Percentiles rank a stretch among this genome's conserved stretches.
phyloP scores from a whole-genome alignment of 2,113 vertebrate genomes.

The Anseranas semipalmata region DNA sequence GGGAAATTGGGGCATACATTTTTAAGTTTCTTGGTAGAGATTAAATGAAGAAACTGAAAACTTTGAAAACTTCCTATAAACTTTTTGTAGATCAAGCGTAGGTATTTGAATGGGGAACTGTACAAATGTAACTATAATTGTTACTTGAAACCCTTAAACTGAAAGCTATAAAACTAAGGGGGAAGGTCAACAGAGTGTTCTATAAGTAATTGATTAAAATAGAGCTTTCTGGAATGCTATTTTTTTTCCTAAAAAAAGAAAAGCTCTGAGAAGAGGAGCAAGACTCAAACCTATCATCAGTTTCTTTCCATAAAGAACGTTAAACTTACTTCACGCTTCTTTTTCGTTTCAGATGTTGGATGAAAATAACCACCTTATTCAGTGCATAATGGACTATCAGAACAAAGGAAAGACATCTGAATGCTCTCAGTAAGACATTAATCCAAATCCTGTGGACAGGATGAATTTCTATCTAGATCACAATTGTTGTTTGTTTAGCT shows the following conservation, averaged over 20 bases:
- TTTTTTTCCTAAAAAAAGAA: background rate
- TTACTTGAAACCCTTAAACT: background rate
- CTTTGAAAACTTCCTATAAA: background rate
- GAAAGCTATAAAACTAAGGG: background rate
- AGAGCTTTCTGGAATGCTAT: background rate
- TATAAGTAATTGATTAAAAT: background rate
- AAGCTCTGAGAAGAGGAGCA: background rate
- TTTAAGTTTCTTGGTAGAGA: background rate
- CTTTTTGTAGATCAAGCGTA: background rate
- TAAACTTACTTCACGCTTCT: slow-evolving; percentile 28
- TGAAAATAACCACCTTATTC: slow-evolving; percentile 99
- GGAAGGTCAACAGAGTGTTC: background rate
- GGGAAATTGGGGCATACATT: background rate
- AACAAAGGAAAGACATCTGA: slow-evolving; percentile 98
- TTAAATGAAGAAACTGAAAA: background rate
- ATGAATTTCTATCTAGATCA: background rate
- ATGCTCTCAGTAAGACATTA: slow-evolving; percentile 93
- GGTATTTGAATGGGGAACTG: background rate
- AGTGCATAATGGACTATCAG: slow-evolving; percentile 99
- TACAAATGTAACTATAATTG: background rate
- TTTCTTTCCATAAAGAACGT: background rate
- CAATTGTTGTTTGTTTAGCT: background rate
- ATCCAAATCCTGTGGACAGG: slow-evolving; percentile 8
- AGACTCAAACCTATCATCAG: background rate
- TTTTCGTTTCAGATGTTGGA: slow-evolving; percentile 91